phyloP scores from a whole-genome alignment of 2,113 vertebrate species.

The Ascaphus truei region DNA sequence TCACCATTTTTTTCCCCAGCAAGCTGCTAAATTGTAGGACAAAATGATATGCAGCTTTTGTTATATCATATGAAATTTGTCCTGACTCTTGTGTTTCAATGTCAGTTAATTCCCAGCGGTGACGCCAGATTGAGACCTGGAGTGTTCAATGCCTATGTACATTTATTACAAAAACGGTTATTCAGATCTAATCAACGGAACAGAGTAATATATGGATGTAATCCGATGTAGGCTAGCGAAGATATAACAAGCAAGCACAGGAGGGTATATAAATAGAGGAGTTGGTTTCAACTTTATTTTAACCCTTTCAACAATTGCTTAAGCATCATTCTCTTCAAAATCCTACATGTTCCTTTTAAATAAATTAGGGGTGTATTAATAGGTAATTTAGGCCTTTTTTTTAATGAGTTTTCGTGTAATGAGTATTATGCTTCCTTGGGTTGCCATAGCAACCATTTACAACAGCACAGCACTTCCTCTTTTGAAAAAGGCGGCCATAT shows the following conservation, averaged over 20 bases:
- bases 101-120: constrained; percentile 19
- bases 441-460: no score
- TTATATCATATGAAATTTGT: constrained; percentile 7
- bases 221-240: neutral
- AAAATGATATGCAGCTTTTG: constrained; percentile 22
- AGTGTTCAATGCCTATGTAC: neutral
- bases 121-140: neutral
- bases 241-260: neutral
- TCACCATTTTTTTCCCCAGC: constrained; percentile 20
- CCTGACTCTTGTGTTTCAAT: neutral
- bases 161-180: constrained; percentile 16
- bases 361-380: no score
- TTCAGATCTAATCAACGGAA: constrained; percentile 21
- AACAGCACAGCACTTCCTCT: no score
- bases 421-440: no score
- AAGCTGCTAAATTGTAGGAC: constrained; percentile 1
- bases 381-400: no score
- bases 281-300: neutral
- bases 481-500: no score
- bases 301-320: neutral
- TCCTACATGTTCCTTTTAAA: no score
- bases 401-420: no score
- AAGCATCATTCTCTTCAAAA: no score
- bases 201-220: constrained; percentile 1
- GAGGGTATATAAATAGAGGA: neutral